These are phyloP conservation scores for Caranx melampygus DNA, from an alignment of 2,113 vertebrate species.

Conservation along the genomic window DNA sequence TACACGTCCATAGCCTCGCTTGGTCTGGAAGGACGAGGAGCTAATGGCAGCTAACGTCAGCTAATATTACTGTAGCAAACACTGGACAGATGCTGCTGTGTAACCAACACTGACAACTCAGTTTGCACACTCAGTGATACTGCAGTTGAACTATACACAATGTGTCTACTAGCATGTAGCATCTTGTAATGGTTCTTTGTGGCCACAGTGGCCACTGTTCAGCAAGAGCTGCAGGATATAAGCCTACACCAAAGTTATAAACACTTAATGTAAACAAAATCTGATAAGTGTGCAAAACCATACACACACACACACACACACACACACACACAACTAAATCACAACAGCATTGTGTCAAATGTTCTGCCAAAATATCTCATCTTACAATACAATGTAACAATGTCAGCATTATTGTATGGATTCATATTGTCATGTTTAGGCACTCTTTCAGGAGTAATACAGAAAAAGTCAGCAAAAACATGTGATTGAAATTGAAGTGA, in stretches of 20 bases:
- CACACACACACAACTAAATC: background rate
- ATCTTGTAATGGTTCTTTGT: background rate
- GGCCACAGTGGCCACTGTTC: background rate
- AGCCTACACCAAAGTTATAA: background rate
- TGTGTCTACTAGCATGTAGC: background rate
- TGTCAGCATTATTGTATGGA: too few species aligned
- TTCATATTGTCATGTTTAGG: background rate
- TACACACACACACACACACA: background rate
- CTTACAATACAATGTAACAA: background rate
- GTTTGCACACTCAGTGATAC: background rate
- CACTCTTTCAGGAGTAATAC: background rate
- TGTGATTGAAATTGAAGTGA: background rate
- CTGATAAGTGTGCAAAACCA: background rate
- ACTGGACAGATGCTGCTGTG: background rate
- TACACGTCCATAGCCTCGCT: background rate
- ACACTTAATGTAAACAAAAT: background rate
- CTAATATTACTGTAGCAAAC: background rate
- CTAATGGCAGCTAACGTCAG: background rate
- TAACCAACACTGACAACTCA: background rate
- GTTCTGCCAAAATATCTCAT: background rate
- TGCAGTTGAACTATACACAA: background rate
- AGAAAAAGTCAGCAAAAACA: background rate
- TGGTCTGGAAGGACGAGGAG: background rate
- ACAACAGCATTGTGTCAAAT: background rate
- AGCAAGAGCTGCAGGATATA: background rate